Base-by-base conservation (phyloP, 2,888 invertebrate genomes). In the Andrena marginata region DNA sequence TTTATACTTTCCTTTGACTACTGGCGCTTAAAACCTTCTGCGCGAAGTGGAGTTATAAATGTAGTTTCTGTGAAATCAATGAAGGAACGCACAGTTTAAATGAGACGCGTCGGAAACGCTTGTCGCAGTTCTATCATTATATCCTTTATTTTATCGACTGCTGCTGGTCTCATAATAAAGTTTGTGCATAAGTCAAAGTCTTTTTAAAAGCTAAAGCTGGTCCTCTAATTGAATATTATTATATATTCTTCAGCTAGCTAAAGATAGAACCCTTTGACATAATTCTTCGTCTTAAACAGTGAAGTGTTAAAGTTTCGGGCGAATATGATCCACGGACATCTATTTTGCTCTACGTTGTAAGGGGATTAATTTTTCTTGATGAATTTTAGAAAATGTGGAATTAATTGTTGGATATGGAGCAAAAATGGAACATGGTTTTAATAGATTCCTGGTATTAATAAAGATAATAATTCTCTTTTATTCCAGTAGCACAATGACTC, bases 161-260 rank as follows among this genome's bases (percentile, higher is more conserved):
- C 42, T 42, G 42, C 16, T 5, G 2, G 16, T 13, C 16, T 42
- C 5, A 42, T 42, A 42, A 56, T 56, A 26, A 56, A 56, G 26
- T 56, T 56, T 23, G 10, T 10, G 26, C 23, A 8, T 4, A 26
- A 26, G 56, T 56, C 23, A 26, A 56, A 23, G 56, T 26, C 56
- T 56, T 56, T 56, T 56, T 10, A 56, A 56, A 56, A 56, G 56
- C 26, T 13, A 13, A 23, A 56, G 56, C 26, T 23, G 23, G 56
- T 10, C 13, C 10, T 56, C 56, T 26, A 56, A 56, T 56, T 56
- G 26, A 56, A 56, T 56, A 56, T 56, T 56, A 23, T 56, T 56
- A 4, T 56, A 56, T 26, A 56, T 56, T 26, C 56, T 56, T 56
- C 10, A 26, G 23, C 10, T 20, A 56, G 26, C 23, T 54, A 54